phyloP scores from a whole-genome alignment of 2,113 vertebrate genomes.

The Hystrix cristata region DNA sequence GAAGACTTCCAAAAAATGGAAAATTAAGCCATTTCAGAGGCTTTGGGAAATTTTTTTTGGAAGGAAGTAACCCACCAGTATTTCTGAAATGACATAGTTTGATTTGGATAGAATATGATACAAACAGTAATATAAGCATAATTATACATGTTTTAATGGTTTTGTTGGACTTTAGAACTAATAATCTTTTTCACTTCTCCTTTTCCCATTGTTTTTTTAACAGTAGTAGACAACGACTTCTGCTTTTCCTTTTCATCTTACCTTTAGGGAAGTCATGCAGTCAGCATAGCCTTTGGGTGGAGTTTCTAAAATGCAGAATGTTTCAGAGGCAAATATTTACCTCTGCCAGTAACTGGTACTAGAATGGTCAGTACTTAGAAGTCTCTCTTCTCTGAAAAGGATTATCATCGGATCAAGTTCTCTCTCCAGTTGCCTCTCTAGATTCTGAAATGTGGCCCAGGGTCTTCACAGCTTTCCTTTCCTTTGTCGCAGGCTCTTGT shows the following conservation, averaged over 20 bases:
- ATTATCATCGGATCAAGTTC: constrained; percentile 1
- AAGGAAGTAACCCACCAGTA: not conserved
- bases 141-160: not conserved
- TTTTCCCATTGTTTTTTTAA: constrained; percentile 70
- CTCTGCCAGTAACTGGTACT: not conserved
- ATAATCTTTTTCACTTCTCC: constrained; percentile 65
- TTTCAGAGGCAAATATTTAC: constrained; percentile 81
- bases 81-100: constrained; percentile 2
- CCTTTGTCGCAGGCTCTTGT: constrained; percentile 83
- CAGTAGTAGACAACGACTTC: constrained; percentile 64
- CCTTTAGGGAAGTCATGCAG: constrained; percentile 58
- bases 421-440: not conserved
- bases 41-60: not conserved
- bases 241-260: constrained; percentile 73
- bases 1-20: not conserved
- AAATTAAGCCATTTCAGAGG: not conserved
- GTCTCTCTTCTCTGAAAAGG: constrained; percentile 58
- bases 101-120: constrained; percentile 18
- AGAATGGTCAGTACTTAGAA: constrained; percentile 62
- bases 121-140: not conserved
- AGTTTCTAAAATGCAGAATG: constrained; percentile 62
- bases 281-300: constrained; percentile 68
- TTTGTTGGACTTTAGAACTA: constrained; percentile 73
- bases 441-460: constrained; percentile 62
- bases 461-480: constrained; percentile 53